phyloP scores from a whole-genome alignment of 1,140 invertebrate species.

The Spodoptera frugiperda region DNA sequence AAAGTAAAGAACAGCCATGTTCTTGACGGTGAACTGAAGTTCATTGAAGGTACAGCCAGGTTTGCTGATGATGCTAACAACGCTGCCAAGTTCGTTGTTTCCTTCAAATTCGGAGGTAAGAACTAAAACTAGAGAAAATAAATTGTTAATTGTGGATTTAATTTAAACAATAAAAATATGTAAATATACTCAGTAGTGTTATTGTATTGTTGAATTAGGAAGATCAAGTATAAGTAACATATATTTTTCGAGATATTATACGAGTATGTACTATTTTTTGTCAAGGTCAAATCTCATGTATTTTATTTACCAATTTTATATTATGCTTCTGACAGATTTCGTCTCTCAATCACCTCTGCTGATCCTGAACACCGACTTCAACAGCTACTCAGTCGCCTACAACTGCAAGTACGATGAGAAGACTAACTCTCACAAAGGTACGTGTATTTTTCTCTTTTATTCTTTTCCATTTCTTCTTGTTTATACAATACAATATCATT shows the following conservation, averaged over 20 bases:
- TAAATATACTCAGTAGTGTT: no score
- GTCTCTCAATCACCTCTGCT: conserved; percentile 50
- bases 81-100: conserved; percentile 60
- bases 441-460: conserved; percentile 6
- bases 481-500: no score
- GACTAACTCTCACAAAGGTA: conserved; percentile 69
- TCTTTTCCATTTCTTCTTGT: background rate
- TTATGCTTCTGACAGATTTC: conserved; percentile 57
- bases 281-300: no score
- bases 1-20: conserved; percentile 70
- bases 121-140: conserved; percentile 2
- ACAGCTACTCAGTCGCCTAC: conserved; percentile 69
- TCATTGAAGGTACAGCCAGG: conserved; percentile 63
- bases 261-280: no score
- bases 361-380: conserved; percentile 65
- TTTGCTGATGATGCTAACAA: conserved; percentile 60
- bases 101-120: conserved; percentile 66
- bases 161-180: no score
- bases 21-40: conserved; percentile 58
- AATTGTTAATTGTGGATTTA: background rate
- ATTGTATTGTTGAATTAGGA: no score
- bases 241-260: no score
- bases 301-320: background rate
- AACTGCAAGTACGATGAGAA: conserved; percentile 69
- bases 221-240: no score